Evolutionary conservation across 2,797 vertebrate species (phyloP).

Genomic region (Xiphophorus birchmanni): DNA sequence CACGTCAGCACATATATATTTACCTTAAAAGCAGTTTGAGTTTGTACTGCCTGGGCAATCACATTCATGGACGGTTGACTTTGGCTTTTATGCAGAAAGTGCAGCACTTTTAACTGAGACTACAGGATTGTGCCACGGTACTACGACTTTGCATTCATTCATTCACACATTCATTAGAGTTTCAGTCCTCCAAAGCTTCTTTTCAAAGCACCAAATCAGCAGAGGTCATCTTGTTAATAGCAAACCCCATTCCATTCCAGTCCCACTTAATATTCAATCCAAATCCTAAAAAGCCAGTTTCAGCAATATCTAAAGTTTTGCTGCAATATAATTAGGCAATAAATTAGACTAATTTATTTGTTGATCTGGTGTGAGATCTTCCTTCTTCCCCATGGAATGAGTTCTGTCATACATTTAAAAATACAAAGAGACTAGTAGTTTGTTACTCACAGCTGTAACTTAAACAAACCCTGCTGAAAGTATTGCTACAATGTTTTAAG

Average conservation of each 20-base stretch:
- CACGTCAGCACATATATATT: not conserved
- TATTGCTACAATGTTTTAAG: not conserved
- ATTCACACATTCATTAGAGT: not conserved
- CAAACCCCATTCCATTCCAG: not conserved
- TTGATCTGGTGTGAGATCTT: not conserved
- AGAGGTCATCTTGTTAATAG: not conserved
- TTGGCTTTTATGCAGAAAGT: not conserved
- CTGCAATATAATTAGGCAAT: not conserved
- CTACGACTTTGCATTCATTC: not conserved
- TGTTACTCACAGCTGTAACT: too few species aligned
- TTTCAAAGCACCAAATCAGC: not conserved
- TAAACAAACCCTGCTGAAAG: not conserved
- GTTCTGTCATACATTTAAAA: not conserved
- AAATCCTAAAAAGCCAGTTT: not conserved
- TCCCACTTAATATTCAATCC: not conserved
- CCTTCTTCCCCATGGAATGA: not conserved
- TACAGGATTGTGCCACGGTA: not conserved
- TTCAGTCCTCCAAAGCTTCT: not conserved
- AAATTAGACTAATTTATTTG: not conserved
- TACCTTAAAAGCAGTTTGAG: not conserved
- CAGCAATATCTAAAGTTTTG: not conserved
- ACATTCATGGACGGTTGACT: not conserved
- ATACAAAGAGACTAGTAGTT: too few species aligned
- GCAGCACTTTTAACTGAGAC: not conserved
- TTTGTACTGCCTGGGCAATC: not conserved